Conservation (phyloP, 2,113 vertebrate species). For the Platichthys flesus region DNA sequence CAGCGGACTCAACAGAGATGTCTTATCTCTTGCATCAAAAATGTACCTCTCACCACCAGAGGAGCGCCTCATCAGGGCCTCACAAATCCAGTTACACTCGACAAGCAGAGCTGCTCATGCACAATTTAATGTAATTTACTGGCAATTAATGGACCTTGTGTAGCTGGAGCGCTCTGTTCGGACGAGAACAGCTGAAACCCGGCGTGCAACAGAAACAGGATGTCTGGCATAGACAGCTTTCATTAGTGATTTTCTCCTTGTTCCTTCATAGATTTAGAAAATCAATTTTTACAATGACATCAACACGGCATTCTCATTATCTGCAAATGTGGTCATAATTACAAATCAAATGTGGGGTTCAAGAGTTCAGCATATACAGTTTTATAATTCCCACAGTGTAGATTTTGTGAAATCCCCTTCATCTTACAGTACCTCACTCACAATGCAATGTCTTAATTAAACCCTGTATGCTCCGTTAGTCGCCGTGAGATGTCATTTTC, state of each 20-base stretch:
- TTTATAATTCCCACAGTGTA: neutral
- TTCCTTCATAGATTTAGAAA: conserved; percentile 46
- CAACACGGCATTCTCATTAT: conserved; percentile 33
- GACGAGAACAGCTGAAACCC: conserved; percentile 63
- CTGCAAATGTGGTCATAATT: conserved; percentile 35
- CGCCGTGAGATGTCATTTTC: conserved; percentile 36
- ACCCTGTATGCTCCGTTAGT: conserved; percentile 37
- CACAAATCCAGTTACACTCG: conserved; percentile 59
- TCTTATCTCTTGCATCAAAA: neutral
- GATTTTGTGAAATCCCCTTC: conserved; percentile 13
- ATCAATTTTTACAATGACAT: conserved; percentile 49
- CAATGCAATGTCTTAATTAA: conserved; percentile 43
- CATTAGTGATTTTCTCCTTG: conserved; percentile 45
- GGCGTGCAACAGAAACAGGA: conserved; percentile 60
- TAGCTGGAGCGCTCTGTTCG: conserved; percentile 55
- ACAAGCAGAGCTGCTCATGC: conserved; percentile 58
- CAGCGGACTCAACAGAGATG: neutral
- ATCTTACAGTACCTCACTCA: conserved; percentile 10
- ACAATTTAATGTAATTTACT: conserved; percentile 63
- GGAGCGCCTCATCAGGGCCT: conserved; percentile 24
- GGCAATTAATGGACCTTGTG: conserved; percentile 67
- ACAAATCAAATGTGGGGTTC: conserved; percentile 16
- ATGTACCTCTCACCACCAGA: conserved; percentile 13
- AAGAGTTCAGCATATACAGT: conserved; percentile 26
- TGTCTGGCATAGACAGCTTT: conserved; percentile 41